phyloP scores from a whole-genome alignment of 1,140 invertebrate genomes.

The Ostrea denselamellosa region DNA sequence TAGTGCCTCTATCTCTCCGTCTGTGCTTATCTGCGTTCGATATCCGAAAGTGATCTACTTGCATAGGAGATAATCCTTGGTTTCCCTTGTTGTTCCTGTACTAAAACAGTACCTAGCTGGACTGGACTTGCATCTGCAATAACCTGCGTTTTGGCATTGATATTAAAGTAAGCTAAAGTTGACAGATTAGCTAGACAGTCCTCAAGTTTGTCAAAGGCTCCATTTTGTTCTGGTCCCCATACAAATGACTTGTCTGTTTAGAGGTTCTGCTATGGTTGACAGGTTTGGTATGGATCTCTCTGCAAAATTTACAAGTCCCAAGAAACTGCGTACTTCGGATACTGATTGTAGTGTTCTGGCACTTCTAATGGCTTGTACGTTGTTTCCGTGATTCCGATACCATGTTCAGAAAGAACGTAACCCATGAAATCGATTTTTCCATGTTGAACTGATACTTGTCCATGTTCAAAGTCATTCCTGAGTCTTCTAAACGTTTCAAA shows the following conservation, averaged over 20 bases:
- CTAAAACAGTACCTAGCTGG: constrained; percentile 47
- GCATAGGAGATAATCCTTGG: no score
- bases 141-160: constrained; percentile 30
- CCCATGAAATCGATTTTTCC: constrained; percentile 47
- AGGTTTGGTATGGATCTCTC: constrained; percentile 51
- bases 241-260: constrained; percentile 13
- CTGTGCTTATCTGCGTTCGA: constrained; percentile 73
- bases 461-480: constrained; percentile 56
- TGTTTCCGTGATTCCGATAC: constrained; percentile 40
- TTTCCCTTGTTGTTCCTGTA: constrained; percentile 44
- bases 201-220: constrained; percentile 11
- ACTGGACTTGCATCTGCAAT: constrained; percentile 50
- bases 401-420: constrained; percentile 49
- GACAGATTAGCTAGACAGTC: not conserved
- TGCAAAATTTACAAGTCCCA: constrained; percentile 47
- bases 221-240: constrained; percentile 39
- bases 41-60: no score
- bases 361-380: constrained; percentile 46
- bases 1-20: constrained; percentile 78
- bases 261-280: constrained; percentile 14
- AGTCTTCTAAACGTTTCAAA: constrained; percentile 25
- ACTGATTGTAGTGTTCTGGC: constrained; percentile 18
- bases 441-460: constrained; percentile 52
- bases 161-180: constrained; percentile 37
- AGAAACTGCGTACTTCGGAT: constrained; percentile 40